A percentile compares a stretch with the other conserved stretches of the same genome.
Evolutionary conservation across 53 echinoderm and acorn worm species (phyloP).

Genomic region (Holothuria leucospilota): DNA sequence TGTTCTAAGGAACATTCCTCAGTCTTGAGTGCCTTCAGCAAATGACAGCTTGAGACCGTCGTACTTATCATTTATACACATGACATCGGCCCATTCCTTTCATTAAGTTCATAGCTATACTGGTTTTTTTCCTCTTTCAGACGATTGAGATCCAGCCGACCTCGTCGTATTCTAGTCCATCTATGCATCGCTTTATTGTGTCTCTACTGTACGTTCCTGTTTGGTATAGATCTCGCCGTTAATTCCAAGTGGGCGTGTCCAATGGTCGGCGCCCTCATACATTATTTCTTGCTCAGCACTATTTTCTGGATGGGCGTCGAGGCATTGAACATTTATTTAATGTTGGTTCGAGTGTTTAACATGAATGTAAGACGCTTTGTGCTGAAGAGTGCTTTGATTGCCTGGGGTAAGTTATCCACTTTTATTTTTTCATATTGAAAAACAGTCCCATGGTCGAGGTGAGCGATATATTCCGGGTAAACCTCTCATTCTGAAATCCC

Average conservation of each 20-base stretch:
- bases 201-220: conserved; percentile 79
- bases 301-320: conserved; percentile 93
- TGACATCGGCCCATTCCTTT: too few species aligned
- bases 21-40: too few species aligned
- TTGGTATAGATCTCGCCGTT: conserved; percentile 76
- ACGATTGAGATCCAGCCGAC: conserved; percentile 75
- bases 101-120: neutral
- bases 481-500: too few species aligned
- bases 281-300: conserved; percentile 79
- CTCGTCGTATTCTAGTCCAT: conserved; percentile 86
- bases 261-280: conserved; percentile 80
- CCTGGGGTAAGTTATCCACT: conserved; percentile 78
- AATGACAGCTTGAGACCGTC: too few species aligned
- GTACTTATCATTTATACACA: too few species aligned
- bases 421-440: neutral
- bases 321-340: conserved; percentile 84
- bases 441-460: neutral
- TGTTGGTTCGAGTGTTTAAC: conserved; percentile 78
- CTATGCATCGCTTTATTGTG: conserved; percentile 79
- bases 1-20: too few species aligned
- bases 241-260: conserved; percentile 54
- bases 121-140: conserved; percentile 25
- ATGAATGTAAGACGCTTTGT: conserved; percentile 67
- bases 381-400: conserved; percentile 66
- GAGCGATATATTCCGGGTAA: neutral